A percentile compares a stretch with the other conserved stretches of the same genome.
phyloP scores from a whole-genome alignment of 2,888 invertebrate genomes.

The Drosophila leonis region DNA sequence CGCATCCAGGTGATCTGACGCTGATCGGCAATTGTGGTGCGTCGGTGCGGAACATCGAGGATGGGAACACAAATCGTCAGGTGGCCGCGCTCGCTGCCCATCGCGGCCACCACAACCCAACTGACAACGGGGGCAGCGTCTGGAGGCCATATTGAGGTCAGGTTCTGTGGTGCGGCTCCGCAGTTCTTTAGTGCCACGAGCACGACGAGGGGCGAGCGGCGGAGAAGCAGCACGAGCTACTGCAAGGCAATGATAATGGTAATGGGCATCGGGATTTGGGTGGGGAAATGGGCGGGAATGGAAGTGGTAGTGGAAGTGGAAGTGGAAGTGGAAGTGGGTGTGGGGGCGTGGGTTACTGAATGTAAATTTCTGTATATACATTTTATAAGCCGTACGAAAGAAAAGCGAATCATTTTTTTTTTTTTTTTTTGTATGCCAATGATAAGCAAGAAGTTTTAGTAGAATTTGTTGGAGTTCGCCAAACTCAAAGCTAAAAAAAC shows the following conservation, averaged over 20 bases:
- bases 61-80: slow-evolving; percentile 84
- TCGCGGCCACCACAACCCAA: slow-evolving; percentile 85
- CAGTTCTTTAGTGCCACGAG: slow-evolving; percentile 84
- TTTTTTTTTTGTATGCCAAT: slow-evolving; percentile 41
- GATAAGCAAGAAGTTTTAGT: slow-evolving; percentile 51
- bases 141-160: slow-evolving; percentile 91
- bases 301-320: slow-evolving; percentile 1
- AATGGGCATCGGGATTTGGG: slow-evolving; percentile 22
- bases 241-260: slow-evolving; percentile 31
- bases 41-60: slow-evolving; percentile 85
- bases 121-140: slow-evolving; percentile 88
- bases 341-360: slow-evolving; percentile 48
- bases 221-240: slow-evolving; percentile 65
- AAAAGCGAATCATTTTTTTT: slow-evolving; percentile 37
- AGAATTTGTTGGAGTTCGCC: slow-evolving; percentile 64
- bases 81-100: slow-evolving; percentile 85
- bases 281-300: slow-evolving; percentile 18
- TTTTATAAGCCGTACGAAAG: slow-evolving; percentile 28
- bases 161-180: slow-evolving; percentile 85
- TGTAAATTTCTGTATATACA: slow-evolving; percentile 61
- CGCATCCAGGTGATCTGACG: slow-evolving; percentile 84
- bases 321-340: slow-evolving; percentile 1
- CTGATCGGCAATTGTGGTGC: slow-evolving; percentile 85
- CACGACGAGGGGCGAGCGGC: slow-evolving; percentile 60
- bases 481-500: slow-evolving; percentile 30